Percentiles rank a stretch among this genome's conserved stretches.
phyloP scores from a whole-genome alignment of 2,113 vertebrate genomes.

The Solenodon paradoxus region DNA sequence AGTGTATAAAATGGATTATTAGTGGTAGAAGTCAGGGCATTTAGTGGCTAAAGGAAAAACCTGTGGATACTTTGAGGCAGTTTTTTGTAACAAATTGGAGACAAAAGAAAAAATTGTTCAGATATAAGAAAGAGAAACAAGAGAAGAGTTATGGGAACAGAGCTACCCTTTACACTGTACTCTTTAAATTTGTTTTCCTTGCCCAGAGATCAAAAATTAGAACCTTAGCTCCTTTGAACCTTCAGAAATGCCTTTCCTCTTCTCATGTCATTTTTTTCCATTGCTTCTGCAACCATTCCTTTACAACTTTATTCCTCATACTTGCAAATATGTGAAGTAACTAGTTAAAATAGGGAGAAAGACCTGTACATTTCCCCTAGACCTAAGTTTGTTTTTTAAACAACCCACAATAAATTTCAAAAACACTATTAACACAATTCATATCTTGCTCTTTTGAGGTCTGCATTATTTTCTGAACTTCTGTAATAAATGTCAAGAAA shows the following conservation, averaged over 20 bases:
- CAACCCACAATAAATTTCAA: neutral
- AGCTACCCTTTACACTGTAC: neutral
- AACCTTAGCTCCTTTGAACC: neutral
- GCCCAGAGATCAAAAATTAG: neutral
- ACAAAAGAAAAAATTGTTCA: too few relatives aligned
- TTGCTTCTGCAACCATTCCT: neutral
- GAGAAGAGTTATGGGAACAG: neutral
- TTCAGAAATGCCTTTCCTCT: neutral
- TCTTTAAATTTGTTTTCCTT: constrained; percentile 1
- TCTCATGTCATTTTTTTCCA: neutral
- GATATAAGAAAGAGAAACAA: neutral
- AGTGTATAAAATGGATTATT: neutral
- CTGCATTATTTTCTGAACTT: neutral
- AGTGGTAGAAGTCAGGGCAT: neutral
- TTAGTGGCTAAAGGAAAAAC: neutral
- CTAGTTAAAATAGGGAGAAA: neutral
- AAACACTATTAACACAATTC: neutral
- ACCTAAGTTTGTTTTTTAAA: neutral
- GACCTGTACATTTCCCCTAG: neutral
- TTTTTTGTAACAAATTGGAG: too few relatives aligned
- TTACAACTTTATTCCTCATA: neutral
- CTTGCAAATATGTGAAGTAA: neutral
- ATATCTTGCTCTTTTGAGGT: neutral
- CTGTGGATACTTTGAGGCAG: too few relatives aligned
- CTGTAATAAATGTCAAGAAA: neutral